A percentile compares a stretch with the other conserved stretches of the same genome.
Evolutionary conservation across 1,140 invertebrate species (phyloP).

Genomic region (Brachionus sp.): DNA sequence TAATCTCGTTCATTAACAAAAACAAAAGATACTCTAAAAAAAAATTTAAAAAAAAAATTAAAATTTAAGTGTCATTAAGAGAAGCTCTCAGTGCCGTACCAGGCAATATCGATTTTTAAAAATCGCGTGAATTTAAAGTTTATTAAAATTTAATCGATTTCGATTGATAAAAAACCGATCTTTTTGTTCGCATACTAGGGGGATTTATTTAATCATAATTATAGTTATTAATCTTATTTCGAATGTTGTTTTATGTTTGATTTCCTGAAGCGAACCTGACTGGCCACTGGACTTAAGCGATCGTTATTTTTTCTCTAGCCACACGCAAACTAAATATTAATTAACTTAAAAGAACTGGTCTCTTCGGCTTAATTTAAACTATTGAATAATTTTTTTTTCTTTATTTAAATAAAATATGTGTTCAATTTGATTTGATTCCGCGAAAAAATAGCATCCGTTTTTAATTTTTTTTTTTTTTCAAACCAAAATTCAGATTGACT

Average conservation of each 20-base stretch:
- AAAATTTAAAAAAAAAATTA: not conserved
- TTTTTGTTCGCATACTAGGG: not conserved
- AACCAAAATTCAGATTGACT: not conserved
- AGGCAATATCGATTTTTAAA: slow-evolving; percentile 1
- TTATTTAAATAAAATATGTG: not conserved
- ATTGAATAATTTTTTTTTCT: not conserved
- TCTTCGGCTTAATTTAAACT: not conserved
- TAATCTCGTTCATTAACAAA: slow-evolving; percentile 33
- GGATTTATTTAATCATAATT: slow-evolving; percentile 34
- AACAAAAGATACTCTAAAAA: not conserved
- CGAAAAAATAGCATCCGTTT: not conserved
- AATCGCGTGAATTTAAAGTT: slow-evolving; percentile 34
- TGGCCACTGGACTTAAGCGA: not conserved
- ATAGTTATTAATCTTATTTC: slow-evolving; percentile 29
- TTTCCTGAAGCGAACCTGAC: slow-evolving; percentile 43
- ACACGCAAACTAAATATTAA: slow-evolving; percentile 40
- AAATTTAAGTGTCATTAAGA: not conserved
- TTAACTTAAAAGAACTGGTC: not conserved
- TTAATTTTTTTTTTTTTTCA: not conserved
- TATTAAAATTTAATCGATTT: slow-evolving; percentile 42
- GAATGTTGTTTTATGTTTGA: not conserved
- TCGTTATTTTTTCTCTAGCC: not conserved
- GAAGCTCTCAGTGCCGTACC: not conserved
- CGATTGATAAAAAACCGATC: slow-evolving; percentile 29
- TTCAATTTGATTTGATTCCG: not conserved